Evolutionary conservation across 2,888 invertebrate genomes (phyloP).

Genomic region (Myopa testacea): DNA sequence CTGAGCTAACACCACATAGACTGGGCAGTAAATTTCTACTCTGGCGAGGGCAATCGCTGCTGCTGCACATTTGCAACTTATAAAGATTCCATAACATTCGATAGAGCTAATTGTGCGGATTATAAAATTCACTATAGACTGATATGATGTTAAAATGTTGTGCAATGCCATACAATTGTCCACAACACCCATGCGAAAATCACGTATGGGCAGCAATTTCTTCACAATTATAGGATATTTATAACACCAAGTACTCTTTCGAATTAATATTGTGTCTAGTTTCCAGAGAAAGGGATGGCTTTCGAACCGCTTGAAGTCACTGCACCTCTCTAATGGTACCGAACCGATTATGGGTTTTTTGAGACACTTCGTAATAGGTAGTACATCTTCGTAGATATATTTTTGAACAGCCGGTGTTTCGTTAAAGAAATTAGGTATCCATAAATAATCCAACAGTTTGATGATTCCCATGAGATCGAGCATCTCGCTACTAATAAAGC

Average conservation of each 20-base stretch:
- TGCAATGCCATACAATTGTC: constrained; percentile 53
- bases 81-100: constrained; percentile 63
- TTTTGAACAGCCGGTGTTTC: constrained; percentile 51
- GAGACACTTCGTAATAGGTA: constrained; percentile 57
- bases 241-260: constrained; percentile 63
- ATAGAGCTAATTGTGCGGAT: constrained; percentile 63
- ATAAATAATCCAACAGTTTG: constrained; percentile 59
- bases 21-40: constrained; percentile 65
- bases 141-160: constrained; percentile 53
- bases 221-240: constrained; percentile 66
- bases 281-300: constrained; percentile 59
- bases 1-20: constrained; percentile 59
- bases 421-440: constrained; percentile 61
- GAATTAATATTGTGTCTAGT: constrained; percentile 64
- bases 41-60: constrained; percentile 59
- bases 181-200: constrained; percentile 55
- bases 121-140: constrained; percentile 62
- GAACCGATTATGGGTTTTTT: constrained; percentile 62
- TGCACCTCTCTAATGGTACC: constrained; percentile 61
- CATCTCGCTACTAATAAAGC: constrained; percentile 57
- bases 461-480: constrained; percentile 61
- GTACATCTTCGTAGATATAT: constrained; percentile 56
- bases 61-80: constrained; percentile 56
- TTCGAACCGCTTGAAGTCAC: constrained; percentile 64
- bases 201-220: constrained; percentile 60